Conservation (phyloP, 2,888 invertebrate genomes). For the Thalpophila matura region DNA sequence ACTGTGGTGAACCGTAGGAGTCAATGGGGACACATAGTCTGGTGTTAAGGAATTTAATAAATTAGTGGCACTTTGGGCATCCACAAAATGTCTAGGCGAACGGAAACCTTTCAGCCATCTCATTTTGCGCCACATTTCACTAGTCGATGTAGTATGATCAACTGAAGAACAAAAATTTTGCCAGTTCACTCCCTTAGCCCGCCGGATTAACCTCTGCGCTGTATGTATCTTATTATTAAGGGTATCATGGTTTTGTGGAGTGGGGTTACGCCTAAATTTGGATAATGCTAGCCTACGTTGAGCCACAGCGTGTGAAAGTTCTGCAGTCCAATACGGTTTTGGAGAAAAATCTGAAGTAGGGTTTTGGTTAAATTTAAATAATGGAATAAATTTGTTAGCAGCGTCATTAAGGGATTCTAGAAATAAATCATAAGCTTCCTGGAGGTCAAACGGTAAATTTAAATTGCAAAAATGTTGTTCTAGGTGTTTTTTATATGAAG, state of each 20-base stretch:
- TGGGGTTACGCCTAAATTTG: slow-evolving; percentile 9
- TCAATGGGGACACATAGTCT: not conserved
- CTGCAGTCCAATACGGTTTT: slow-evolving; percentile 5
- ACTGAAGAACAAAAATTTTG: too few species aligned
- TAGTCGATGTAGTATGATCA: too few species aligned
- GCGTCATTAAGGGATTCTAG: too few species aligned
- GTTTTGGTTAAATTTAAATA: not conserved
- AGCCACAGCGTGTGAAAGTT: not conserved
- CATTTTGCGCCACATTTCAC: too few species aligned
- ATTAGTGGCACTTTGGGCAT: too few species aligned
- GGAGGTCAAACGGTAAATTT: not conserved
- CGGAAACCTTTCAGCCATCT: too few species aligned
- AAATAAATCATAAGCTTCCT: not conserved
- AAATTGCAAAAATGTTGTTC: not conserved
- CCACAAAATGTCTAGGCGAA: not conserved
- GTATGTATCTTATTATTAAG: not conserved
- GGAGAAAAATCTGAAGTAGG: not conserved
- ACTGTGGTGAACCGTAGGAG: too few species aligned
- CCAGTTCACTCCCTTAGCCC: too few species aligned
- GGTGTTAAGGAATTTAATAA: not conserved
- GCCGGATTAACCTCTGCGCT: too few species aligned
- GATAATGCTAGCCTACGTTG: slow-evolving; percentile 6
- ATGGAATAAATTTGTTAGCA: not conserved
- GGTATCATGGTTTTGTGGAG: not conserved
- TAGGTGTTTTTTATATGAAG: not conserved